Evolutionary conservation across 2,888 invertebrate species (phyloP), one percentile per base, ranked within the genome.

Genomic region (Patella caerulea): DNA sequence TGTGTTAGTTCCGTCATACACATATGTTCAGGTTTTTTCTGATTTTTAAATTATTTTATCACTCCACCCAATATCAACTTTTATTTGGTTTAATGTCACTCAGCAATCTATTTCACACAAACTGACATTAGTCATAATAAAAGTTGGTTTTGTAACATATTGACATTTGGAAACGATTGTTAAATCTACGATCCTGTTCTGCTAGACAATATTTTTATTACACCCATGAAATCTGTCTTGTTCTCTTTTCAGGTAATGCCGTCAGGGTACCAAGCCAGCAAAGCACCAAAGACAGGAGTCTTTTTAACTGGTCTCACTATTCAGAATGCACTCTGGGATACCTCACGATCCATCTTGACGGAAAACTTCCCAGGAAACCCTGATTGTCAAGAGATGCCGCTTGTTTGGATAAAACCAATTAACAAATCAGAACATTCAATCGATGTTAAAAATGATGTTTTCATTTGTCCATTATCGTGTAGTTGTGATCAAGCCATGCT

Each of bases 301-400:
- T 90, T 88, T 75, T 79, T 90, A 52, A 83, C 83, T 11, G 86
- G 87, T 11, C 81, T 90, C 45, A 79, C 80, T 34, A 84, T 90
- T 14, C 85, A 88, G 81, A 88, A 90, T 83, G 90, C 90, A 71
- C 81, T 85, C 45, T 90, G 90, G 90, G 89, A 90, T 79, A 81
- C 81, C 9, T 83, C 83, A 3, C 73, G 83, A 24, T 81, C 83
- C 0, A 81, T 84, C 24, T 80, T 90, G 17, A 86, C 83, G 77
- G 84, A 84, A 69, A 82, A 81, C 15, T 79, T 81, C 29, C 78
- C 85, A 0, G 86, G 87, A 75, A 79, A 81, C 24, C 72, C 74
- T 9, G 78, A 75, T 7, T 34, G 73, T 12, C 84, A 86, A 73
- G 81, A 81, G 11, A 83, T 90, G 81, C 89, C 90, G 12, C 75